These are phyloP conservation scores for Lepisosteus osseus DNA, from an alignment of 2,113 vertebrate genomes.

Conservation along the genomic window DNA sequence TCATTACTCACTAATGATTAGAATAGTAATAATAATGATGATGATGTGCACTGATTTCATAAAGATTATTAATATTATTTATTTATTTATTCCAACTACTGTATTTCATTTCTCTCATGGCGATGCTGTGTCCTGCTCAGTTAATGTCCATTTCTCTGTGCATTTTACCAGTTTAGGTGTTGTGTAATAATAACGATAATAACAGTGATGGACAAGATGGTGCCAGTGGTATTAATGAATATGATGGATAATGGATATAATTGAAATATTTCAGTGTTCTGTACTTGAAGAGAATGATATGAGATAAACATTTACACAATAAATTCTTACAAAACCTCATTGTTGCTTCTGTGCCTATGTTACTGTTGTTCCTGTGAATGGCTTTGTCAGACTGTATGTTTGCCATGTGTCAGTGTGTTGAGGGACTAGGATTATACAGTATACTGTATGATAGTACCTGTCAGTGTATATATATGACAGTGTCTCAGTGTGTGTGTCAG, in stretches of 20 bases:
- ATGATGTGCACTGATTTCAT: conserved; percentile 3
- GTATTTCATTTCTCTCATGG: conserved; percentile 33
- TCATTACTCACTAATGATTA: neutral
- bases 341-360: neutral
- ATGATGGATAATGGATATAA: conserved; percentile 40
- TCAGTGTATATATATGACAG: neutral
- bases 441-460: neutral
- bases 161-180: conserved; percentile 52
- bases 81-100: conserved; percentile 27
- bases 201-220: neutral
- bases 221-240: conserved; percentile 44
- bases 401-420: neutral
- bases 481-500: neutral
- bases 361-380: conserved; percentile 3
- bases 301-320: conserved; percentile 71
- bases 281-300: conserved; percentile 59
- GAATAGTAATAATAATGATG: conserved; percentile 14
- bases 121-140: conserved; percentile 17
- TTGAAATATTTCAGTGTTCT: conserved; percentile 64
- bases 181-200: conserved; percentile 32
- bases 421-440: neutral
- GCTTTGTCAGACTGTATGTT: neutral
- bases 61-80: conserved; percentile 14
- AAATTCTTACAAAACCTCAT: conserved; percentile 41
- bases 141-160: conserved; percentile 43